Conservation (phyloP, 2,113 vertebrate species). For the Microtus richardsoni region DNA sequence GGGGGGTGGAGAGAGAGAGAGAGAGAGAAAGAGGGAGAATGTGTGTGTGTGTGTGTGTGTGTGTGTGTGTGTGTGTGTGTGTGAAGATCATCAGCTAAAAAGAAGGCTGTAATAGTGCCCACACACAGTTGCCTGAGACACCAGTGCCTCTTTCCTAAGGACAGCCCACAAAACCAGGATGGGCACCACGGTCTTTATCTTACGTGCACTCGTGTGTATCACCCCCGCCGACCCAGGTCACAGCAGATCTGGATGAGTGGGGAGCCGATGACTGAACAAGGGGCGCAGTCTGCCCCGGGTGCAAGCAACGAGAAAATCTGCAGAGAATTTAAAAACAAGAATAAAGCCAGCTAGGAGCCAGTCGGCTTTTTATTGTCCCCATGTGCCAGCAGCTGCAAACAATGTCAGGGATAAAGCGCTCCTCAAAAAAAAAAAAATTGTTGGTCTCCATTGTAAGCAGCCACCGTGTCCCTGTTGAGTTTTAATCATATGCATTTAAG, state of each 20-base stretch:
- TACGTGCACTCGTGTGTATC: not conserved
- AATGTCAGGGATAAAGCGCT: constrained; percentile 33
- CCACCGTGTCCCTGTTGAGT: not conserved
- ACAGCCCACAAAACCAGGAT: not conserved
- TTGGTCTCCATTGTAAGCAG: constrained; percentile 9
- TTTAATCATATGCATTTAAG: not conserved
- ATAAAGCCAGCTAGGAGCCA: constrained; percentile 16
- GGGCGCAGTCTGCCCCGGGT: not conserved
- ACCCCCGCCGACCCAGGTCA: not conserved
- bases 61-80: not conserved
- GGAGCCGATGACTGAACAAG: not conserved
- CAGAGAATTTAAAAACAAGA: constrained; percentile 43
- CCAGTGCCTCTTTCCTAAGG: not conserved
- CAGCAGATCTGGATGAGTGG: not conserved
- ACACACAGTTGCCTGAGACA: not conserved
- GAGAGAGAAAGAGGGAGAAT: too few species aligned
- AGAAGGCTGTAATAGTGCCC: not conserved
- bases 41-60: not conserved
- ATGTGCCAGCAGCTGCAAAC: constrained; percentile 7
- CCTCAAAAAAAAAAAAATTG: not conserved
- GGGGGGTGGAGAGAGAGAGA: too few species aligned
- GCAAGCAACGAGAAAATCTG: constrained; percentile 28
- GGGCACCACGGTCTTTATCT: too few species aligned
- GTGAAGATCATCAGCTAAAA: not conserved
- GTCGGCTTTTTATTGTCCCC: constrained; percentile 44